Evolutionary conservation across 2,797 vertebrate genomes (phyloP), one percentile per base, ranked within the genome.

Genomic region (Oceanodroma leucorhoa): DNA sequence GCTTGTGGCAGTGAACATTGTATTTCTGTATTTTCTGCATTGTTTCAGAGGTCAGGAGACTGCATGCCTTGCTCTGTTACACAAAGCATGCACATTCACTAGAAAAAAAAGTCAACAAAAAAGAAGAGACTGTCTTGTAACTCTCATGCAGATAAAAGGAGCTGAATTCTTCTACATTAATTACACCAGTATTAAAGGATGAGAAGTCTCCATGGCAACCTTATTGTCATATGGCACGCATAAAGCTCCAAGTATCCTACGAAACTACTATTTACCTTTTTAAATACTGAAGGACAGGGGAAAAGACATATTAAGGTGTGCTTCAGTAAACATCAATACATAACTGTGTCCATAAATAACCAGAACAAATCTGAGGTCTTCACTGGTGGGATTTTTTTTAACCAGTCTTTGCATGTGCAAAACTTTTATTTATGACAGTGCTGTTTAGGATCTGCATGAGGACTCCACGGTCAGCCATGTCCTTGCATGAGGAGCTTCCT

Each of bases 161-260:
- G 50, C 43, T 92, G 89, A 96, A 93, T 84, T 73, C 58, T 89
- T 93, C 95, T 95, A 95, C 57, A 81, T 97, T 96, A 96, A 79
- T 97, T 96, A 97, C 88, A 94, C 66, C 71, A 83, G 83, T 88
- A 93, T 96, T 95, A 92, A 90, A 92, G 90, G 93, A 89, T 85
- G 41, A 95, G 71, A 81, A 75, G 93, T 98, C 84, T 87, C 97
- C 97, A 97, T 97, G 94, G 96, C 94, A 98, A 98, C 97, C 70
- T 92, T 90, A 87, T 87, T 97, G 96, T 96, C 94, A 95, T 88
- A 93, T 83, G 89, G 87, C 85, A 87, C 2, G 21, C 53, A 91
- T 36, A 79, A 89, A 87, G 38, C 65, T 90, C 24, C 66, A 80
- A 90, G 50, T 70, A 73, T 62, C 65, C 72, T 81, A 81, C 46